phyloP scores from a whole-genome alignment of 2,113 vertebrate species.

The Cairina moschata region DNA sequence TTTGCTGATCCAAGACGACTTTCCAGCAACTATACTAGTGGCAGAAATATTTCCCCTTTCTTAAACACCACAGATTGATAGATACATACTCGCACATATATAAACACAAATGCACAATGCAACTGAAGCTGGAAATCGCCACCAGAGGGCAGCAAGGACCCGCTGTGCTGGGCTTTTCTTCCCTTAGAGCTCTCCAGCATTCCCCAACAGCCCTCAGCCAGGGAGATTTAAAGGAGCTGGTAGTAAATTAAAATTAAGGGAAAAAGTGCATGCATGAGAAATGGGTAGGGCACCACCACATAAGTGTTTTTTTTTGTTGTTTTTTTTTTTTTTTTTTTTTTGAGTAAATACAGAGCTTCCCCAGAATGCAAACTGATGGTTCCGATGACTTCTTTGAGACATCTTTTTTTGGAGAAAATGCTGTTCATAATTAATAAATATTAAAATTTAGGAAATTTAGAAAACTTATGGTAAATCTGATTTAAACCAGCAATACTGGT shows the following conservation, averaged over 20 bases:
- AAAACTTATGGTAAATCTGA: fast-evolving
- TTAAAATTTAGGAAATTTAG: neutral
- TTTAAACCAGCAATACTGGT: neutral
- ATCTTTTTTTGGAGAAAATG: neutral
- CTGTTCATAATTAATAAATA: neutral
- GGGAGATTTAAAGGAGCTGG: neutral
- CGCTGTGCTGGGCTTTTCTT: neutral
- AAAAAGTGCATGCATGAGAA: neutral
- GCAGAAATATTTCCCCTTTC: neutral
- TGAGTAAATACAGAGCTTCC: neutral
- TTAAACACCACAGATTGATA: neutral
- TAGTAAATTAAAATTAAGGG: neutral
- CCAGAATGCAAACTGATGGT: neutral
- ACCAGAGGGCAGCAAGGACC: neutral
- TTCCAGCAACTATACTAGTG: neutral
- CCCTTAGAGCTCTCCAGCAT: neutral
- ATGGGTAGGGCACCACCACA: fast-evolving
- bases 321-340: fast-evolving
- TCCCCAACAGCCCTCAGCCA: neutral
- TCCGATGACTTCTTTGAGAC: neutral
- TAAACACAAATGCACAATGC: neutral
- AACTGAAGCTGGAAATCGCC: neutral
- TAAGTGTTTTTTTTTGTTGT: neutral
- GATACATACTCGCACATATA: fast-evolving
- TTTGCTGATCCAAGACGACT: neutral